A percentile compares a stretch with the other conserved stretches of the same genome.
Conservation (phyloP, 2,888 invertebrate species). For the Mythimna ferrago region DNA sequence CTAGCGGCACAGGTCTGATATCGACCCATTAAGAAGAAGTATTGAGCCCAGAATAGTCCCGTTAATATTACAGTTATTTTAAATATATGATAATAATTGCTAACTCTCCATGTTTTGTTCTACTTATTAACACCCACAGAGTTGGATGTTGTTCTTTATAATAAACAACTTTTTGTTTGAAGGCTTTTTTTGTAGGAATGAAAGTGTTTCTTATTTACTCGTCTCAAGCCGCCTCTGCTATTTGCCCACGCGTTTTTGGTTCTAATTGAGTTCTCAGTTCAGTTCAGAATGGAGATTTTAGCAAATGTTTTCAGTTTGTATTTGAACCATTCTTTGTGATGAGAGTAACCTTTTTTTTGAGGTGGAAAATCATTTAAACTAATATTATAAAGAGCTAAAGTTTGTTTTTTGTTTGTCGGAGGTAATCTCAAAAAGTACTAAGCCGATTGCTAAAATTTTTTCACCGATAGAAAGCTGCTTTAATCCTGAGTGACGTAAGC, state of each 20-base stretch:
- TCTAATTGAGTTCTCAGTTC: background rate
- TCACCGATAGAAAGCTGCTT: too few species aligned
- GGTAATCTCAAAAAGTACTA: too few species aligned
- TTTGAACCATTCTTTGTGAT: background rate
- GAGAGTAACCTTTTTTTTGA: too few species aligned
- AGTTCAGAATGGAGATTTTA: background rate
- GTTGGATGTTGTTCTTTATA: constrained; percentile 1
- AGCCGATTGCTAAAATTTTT: too few species aligned
- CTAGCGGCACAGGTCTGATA: too few species aligned
- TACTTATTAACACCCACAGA: constrained; percentile 29
- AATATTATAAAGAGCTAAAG: too few species aligned
- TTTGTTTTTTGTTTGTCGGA: too few species aligned
- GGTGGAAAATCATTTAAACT: too few species aligned
- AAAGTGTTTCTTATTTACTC: constrained; percentile 2
- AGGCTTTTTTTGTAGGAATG: background rate
- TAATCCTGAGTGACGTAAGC: too few species aligned
- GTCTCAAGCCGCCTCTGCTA: constrained; percentile 8
- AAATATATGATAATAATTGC: constrained; percentile 10
- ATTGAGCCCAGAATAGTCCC: constrained; percentile 6
- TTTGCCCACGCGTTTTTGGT: constrained; percentile 15
- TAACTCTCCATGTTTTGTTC: constrained; percentile 19
- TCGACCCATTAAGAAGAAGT: background rate
- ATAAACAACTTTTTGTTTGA: constrained; percentile 17
- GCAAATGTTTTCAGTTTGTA: background rate
- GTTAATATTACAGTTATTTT: constrained; percentile 33